Evolutionary conservation across 2,888 invertebrate species (phyloP).

Genomic region (Drosophila demipolita): DNA sequence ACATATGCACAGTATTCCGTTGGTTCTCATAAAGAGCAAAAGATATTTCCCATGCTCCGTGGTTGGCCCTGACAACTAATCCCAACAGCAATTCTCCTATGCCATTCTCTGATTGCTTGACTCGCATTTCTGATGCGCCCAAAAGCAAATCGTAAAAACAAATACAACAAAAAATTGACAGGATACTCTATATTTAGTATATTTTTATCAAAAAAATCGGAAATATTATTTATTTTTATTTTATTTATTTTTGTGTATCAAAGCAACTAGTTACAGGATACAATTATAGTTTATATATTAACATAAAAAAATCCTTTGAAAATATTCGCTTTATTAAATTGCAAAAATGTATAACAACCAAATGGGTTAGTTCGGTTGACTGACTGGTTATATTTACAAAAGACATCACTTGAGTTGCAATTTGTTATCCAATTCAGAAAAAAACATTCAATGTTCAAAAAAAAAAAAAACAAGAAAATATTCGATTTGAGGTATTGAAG

Average conservation of each 20-base stretch:
- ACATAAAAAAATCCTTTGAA: not conserved
- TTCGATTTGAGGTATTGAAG: slow-evolving; percentile 12
- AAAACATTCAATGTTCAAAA: not conserved
- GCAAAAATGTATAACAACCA: not conserved
- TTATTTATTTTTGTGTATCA: not conserved
- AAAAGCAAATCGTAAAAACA: not conserved
- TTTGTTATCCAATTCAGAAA: slow-evolving; percentile 8
- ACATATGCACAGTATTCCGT: slow-evolving; percentile 26
- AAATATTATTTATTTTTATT: not conserved
- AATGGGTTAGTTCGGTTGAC: not conserved
- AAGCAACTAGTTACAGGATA: not conserved
- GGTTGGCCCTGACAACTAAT: not conserved
- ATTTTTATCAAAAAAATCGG: too few species aligned
- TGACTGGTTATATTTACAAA: not conserved
- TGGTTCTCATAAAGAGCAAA: slow-evolving; percentile 32
- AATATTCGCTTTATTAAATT: not conserved
- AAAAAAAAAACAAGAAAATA: not conserved
- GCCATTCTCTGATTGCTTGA: slow-evolving; percentile 42
- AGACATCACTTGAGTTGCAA: slow-evolving; percentile 3
- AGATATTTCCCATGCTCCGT: slow-evolving; percentile 14
- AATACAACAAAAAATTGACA: too few species aligned
- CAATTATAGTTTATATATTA: not conserved
- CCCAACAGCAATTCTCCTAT: slow-evolving; percentile 22
- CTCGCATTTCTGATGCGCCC: slow-evolving; percentile 13
- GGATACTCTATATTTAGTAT: not conserved